Base-by-base conservation (phyloP, 2,888 invertebrate species). In the Frankliniella fusca region DNA sequence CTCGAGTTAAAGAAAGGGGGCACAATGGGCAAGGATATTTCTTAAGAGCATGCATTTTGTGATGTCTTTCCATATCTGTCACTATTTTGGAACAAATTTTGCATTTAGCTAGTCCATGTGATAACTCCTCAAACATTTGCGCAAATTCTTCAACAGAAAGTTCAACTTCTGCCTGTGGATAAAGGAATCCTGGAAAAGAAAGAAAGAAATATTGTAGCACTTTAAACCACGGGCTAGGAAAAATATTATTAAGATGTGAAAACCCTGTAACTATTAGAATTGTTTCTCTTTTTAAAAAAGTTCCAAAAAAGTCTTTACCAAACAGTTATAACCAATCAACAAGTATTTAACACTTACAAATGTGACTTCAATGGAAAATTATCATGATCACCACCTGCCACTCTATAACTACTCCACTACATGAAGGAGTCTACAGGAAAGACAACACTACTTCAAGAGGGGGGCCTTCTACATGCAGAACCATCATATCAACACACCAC, bases 11-110 rank as follows among this genome's bases (percentile, higher is more conserved):
- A 82, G 91, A 90, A 84, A 91, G 91, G 80, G 90, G 90, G 87
- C 92, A 92, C 85, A 91, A 87, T 5, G 92, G 92, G 85, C 92
- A 92, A 86, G 90, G 90, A 86, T 91, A 91, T 85, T 90, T 90
- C 85, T 91, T 70, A 70, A 70, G 70, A 70, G 70, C 70, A 70
- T 70, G 70, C 70, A 70, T 70, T 70, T 70, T 70, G 70, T 70
- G 70, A 70, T 70, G 70, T 70, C 70, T 70, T 70, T 70, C 70
- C 70, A 23, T 70, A 70, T 70, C 70, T 70, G 70, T 70, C 23
- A 70, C 70, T 70, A 70, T 70, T 70, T 70, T 70, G 70, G 8
- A 70, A 23, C 70, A 70, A 70, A 70, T 70, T 70, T 70, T 70
- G 23, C 70, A 70, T 70, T 23, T 70, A 70, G 70, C 70, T 70